phyloP scores from a whole-genome alignment of 2,888 invertebrate genomes.

The Carpatolechia fugitivella region DNA sequence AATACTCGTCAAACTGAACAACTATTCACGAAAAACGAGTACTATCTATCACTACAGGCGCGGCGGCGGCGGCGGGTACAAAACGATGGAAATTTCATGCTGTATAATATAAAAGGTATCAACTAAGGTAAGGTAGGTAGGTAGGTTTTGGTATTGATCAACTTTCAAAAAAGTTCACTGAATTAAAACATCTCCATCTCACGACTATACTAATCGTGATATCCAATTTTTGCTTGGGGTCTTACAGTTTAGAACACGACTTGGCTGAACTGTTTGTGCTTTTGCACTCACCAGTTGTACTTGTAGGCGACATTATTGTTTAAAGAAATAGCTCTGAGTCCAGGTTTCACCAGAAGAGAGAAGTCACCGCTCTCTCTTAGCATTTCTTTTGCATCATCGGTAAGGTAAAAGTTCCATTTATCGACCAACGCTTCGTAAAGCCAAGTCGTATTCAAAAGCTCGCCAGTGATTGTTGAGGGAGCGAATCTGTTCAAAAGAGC shows the following conservation, averaged over 20 bases:
- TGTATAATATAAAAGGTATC: too few relatives aligned
- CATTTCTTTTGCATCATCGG: slow-evolving; percentile 79
- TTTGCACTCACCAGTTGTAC: slow-evolving; percentile 81
- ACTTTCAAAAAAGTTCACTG: too few relatives aligned
- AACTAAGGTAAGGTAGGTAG: too few relatives aligned
- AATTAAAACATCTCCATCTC: too few relatives aligned
- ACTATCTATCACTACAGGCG: too few relatives aligned
- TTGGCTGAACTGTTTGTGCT: not conserved
- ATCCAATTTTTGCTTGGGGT: too few relatives aligned
- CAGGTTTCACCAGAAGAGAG: slow-evolving; percentile 82
- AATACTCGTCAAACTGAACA: too few relatives aligned
- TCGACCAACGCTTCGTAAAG: slow-evolving; percentile 85
- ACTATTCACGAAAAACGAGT: too few relatives aligned
- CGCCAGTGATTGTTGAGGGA: slow-evolving; percentile 67
- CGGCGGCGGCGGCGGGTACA: too few relatives aligned
- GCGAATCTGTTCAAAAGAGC: slow-evolving; percentile 75
- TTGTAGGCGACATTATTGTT: slow-evolving; percentile 90
- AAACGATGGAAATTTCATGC: too few relatives aligned
- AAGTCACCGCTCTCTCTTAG: slow-evolving; percentile 88
- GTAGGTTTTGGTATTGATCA: too few relatives aligned
- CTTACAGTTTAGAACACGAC: not conserved
- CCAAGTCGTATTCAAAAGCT: slow-evolving; percentile 82
- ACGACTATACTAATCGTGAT: too few relatives aligned
- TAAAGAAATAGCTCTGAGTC: slow-evolving; percentile 86
- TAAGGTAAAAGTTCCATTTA: slow-evolving; percentile 86